Evolutionary conservation across 2,888 invertebrate genomes (phyloP), one percentile per base, ranked within the genome.

Genomic region (Cylloceria caligata): DNA sequence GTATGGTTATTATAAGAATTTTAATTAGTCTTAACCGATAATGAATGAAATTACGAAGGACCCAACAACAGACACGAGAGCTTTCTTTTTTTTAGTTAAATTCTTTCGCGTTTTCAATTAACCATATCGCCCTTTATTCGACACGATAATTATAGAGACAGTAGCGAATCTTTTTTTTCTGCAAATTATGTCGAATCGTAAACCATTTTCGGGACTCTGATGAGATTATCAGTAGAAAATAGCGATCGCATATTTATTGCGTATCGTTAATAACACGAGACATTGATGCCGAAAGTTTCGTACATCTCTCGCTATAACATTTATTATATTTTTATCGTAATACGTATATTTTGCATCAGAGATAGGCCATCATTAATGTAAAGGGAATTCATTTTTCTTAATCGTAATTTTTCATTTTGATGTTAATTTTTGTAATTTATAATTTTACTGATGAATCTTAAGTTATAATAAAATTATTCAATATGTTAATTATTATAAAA

Each of bases 321-420:
- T 79, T 73, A 79, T 67, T 72, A 72, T 78, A 78, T 55, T 27
- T 52, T 68, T 77, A 64, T 71, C 30, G 60, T 57, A 78, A 78
- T 64, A 72, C 65, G 24, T 72, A 78, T 47, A 65, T 55, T 21
- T 68, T 21, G 30, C 74, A 19, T 21, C 34, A 39, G 39, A 69
- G 52, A 69, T 55, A 16, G 52, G 52, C 39, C 16, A 7, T 39
- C 7, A 13, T 30, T 13, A n/a, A 55, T 55, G 3, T 1, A 27
- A 21, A 45, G 4, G 19, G 36, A 21, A 19, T 45, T n/a, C 4
- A 52, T 36, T 68, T 52, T 47, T 27, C 3, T 30, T 30, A 60
- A 34, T 60, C 16, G 30, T 6, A 16, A 7, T 55, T 11, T 55
- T 1, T 21, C 6, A 16, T 30, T 57, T n/a, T n/a, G 0, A 34